Percentiles rank a stretch among this genome's conserved stretches.
Evolutionary conservation across 1,140 invertebrate genomes (phyloP).

Genomic region (Pseudomyrmex dendroicus): DNA sequence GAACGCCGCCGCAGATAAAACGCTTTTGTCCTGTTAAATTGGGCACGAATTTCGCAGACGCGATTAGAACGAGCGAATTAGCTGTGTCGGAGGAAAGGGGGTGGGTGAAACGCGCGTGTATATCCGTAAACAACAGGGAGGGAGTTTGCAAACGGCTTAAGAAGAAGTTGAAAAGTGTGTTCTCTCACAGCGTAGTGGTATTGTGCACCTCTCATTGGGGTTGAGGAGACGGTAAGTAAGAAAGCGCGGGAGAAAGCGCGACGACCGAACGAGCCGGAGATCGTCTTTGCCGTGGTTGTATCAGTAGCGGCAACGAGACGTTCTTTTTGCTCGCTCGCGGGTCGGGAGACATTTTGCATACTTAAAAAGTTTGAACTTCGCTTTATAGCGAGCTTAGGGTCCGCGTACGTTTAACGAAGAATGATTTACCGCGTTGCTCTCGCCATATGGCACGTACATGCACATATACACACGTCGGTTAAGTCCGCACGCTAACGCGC

Average conservation of each 20-base stretch:
- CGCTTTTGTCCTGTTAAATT: too few species aligned
- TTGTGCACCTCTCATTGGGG: too few species aligned
- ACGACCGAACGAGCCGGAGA: conserved; percentile 29
- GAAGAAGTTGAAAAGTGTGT: conserved; percentile 51
- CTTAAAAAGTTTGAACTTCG: conserved; percentile 70
- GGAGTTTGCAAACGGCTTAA: conserved; percentile 28
- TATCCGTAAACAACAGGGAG: conserved; percentile 39
- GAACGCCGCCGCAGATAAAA: too few species aligned
- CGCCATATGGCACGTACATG: conserved; percentile 67
- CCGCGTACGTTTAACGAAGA: conserved; percentile 67
- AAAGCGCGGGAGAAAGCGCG: conserved; percentile 3
- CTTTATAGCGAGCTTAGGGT: conserved; percentile 71
- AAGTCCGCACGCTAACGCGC: conserved; percentile 12
- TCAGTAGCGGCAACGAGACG: conserved; percentile 52
- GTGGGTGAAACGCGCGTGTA: conserved; percentile 20
- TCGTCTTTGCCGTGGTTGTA: conserved; percentile 24
- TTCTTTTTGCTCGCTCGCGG: conserved; percentile 17
- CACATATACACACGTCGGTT: neutral
- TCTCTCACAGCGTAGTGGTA: conserved; percentile 12
- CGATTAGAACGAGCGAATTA: neutral
- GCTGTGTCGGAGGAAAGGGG: neutral
- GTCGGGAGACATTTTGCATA: conserved; percentile 52
- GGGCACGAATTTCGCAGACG: too few species aligned
- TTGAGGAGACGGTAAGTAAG: conserved; percentile 8
- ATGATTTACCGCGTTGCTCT: conserved; percentile 68